These are phyloP conservation scores for Hippasteria phrygiana DNA, from an alignment of 53 echinoderm and acorn worm species.

Conservation along the genomic window DNA sequence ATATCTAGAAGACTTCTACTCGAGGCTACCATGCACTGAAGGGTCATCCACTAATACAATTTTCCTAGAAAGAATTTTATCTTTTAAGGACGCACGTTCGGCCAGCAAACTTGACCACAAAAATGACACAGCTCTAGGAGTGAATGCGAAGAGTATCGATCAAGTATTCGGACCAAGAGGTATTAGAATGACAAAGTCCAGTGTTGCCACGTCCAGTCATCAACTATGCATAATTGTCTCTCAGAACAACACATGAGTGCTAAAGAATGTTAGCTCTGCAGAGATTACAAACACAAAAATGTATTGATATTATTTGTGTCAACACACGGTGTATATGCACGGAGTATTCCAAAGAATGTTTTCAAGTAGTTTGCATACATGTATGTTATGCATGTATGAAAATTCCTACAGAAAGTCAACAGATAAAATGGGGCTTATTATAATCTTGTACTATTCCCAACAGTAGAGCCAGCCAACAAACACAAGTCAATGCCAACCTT, in stretches of 20 bases:
- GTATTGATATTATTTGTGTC: background rate
- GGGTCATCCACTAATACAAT: too few species aligned
- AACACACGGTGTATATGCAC: background rate
- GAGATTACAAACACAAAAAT: background rate
- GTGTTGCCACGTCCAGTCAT: background rate
- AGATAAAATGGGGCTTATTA: background rate
- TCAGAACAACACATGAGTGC: background rate
- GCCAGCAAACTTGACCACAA: too few species aligned
- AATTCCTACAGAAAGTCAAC: too few species aligned
- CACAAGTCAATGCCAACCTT: too few species aligned
- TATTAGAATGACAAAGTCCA: background rate
- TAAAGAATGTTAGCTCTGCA: background rate
- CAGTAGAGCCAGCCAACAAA: too few species aligned
- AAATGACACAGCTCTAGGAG: background rate
- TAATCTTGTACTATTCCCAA: too few species aligned
- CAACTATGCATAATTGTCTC: background rate
- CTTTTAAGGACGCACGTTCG: too few species aligned
- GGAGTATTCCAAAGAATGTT: background rate
- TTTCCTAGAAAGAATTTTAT: too few species aligned
- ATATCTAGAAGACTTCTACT: too few species aligned
- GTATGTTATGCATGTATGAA: too few species aligned
- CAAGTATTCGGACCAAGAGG: background rate
- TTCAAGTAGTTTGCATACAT: background rate
- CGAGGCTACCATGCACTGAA: too few species aligned
- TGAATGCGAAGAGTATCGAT: background rate